Evolutionary conservation across 2,113 vertebrate genomes (phyloP).

Genomic region (Boleophthalmus pectinirostris): DNA sequence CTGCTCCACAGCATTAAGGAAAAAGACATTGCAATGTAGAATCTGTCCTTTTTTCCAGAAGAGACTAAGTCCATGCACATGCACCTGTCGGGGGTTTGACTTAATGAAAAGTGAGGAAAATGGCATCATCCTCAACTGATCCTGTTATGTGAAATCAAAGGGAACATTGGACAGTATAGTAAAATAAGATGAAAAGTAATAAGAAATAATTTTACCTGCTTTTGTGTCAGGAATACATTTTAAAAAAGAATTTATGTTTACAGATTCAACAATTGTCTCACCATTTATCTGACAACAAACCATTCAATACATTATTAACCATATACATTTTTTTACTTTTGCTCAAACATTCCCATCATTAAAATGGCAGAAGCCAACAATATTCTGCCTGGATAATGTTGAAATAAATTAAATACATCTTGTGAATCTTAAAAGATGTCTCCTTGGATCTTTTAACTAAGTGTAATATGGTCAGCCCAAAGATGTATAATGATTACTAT

Average conservation of each 20-base stretch:
- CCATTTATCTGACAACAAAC: no score
- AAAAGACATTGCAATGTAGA: slow-evolving; percentile 44
- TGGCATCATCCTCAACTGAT: slow-evolving; percentile 21
- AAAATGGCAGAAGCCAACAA: not conserved
- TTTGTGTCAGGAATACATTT: no score
- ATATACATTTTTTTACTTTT: no score
- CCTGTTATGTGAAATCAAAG: slow-evolving; percentile 5
- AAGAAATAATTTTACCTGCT: no score
- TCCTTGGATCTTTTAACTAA: no score
- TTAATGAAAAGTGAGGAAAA: slow-evolving; percentile 46
- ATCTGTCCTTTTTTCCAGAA: slow-evolving; percentile 34
- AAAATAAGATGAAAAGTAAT: slow-evolving; percentile 1
- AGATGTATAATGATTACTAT: no score
- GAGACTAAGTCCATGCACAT: slow-evolving; percentile 46
- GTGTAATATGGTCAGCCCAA: no score
- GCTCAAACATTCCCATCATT: no score
- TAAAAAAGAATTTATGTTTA: no score
- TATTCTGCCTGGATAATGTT: not conserved
- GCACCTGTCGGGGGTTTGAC: slow-evolving; percentile 29
- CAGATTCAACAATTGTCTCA: no score
- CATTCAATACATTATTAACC: no score
- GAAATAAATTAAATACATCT: not conserved
- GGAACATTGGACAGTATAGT: not conserved
- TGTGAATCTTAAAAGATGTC: not conserved
- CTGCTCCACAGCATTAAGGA: slow-evolving; percentile 47